Conservation (phyloP, 2,113 vertebrate species). For the Crotalus viridis region DNA sequence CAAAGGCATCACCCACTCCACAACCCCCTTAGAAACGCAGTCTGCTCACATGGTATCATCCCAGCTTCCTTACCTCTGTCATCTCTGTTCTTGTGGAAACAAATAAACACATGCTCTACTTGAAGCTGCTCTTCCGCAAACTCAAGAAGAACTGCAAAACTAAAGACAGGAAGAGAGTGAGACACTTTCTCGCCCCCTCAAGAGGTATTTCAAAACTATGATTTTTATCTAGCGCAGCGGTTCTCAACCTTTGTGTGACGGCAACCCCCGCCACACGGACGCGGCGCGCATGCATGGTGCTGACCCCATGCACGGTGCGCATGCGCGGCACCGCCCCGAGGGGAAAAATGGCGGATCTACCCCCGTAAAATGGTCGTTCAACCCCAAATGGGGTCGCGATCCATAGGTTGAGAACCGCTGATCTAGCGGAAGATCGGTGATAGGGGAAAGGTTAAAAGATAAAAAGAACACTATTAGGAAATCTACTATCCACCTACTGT, state of each 20-base stretch:
- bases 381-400: too few relatives aligned
- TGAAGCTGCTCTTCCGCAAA: slow-evolving; percentile 94
- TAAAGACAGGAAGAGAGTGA: slow-evolving; percentile 46
- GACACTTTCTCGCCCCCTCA: not conserved
- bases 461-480: not conserved
- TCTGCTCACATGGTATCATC: not conserved
- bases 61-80: slow-evolving; percentile 82
- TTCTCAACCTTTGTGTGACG: too few relatives aligned
- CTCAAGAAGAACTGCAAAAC: slow-evolving; percentile 91
- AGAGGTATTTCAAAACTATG: not conserved
- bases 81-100: slow-evolving; percentile 94
- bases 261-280: too few relatives aligned
- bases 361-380: too few relatives aligned
- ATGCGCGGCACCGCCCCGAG: too few relatives aligned
- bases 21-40: not conserved
- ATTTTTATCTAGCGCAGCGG: too few relatives aligned
- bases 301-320: too few relatives aligned
- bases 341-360: too few relatives aligned
- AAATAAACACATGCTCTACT: slow-evolving; percentile 90
- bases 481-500: not conserved
- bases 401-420: too few relatives aligned
- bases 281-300: too few relatives aligned
- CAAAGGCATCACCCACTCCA: too few relatives aligned
- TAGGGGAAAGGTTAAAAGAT: not conserved
- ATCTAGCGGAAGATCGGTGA: not conserved